These are phyloP conservation scores for Coecobrya sp. DNA, from an alignment of 2,888 invertebrate species.

Conservation along the genomic window DNA sequence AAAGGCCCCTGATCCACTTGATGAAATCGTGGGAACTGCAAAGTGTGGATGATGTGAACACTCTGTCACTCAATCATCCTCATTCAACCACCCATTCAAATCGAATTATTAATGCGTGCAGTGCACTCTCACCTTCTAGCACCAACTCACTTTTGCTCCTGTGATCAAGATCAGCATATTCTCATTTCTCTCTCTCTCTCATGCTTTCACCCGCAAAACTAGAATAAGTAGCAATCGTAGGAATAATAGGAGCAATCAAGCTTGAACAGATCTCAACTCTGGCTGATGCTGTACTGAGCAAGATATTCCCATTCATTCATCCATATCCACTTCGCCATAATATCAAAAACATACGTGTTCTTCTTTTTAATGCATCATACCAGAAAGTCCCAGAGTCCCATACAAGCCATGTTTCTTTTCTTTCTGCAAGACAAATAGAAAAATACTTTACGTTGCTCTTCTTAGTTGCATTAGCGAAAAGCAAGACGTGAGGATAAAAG, in stretches of 20 bases:
- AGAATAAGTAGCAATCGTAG: not conserved
- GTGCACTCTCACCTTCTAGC: not conserved
- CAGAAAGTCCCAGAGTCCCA: not conserved
- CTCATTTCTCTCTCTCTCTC: not conserved
- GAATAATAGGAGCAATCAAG: constrained; percentile 76
- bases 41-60: not conserved
- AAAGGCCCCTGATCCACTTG: too few species aligned
- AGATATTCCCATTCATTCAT: constrained; percentile 16
- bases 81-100: constrained; percentile 50
- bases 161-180: not conserved
- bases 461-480: not conserved
- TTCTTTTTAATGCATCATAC: not conserved
- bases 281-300: constrained; percentile 7
- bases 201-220: not conserved
- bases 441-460: not conserved
- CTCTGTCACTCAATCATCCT: constrained; percentile 61
- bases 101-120: constrained; percentile 72
- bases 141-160: not conserved
- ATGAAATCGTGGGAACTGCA: too few species aligned
- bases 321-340: not conserved
- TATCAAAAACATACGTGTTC: constrained; percentile 1
- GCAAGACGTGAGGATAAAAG: constrained; percentile 7
- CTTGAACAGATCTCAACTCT: constrained; percentile 26
- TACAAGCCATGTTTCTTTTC: not conserved
- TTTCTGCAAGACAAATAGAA: not conserved